phyloP scores from a whole-genome alignment of 2,888 invertebrate genomes.

The Luffia ferchaultella region DNA sequence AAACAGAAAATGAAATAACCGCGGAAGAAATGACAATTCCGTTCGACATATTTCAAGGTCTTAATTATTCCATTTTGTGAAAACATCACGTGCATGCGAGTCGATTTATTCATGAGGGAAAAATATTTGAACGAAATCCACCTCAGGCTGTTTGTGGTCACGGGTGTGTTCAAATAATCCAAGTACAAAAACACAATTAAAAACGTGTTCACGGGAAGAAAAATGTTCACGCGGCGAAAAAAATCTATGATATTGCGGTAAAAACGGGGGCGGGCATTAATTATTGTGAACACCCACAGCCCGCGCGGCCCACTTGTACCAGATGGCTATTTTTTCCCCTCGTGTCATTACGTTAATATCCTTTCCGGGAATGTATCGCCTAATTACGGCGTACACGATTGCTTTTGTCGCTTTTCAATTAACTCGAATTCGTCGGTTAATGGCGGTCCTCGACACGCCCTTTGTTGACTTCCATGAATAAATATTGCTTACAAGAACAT shows the following conservation, averaged over 20 bases:
- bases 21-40: no score
- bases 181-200: not conserved
- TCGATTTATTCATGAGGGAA: no score
- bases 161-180: not conserved
- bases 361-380: conserved; percentile 34
- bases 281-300: not conserved
- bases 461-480: no score
- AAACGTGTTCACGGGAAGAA: not conserved
- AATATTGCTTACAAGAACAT: no score
- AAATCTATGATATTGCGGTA: not conserved
- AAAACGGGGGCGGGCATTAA: not conserved
- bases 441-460: not conserved
- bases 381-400: conserved; percentile 35
- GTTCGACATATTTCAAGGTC: no score
- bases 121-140: no score
- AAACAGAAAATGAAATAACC: no score
- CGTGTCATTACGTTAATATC: conserved; percentile 35
- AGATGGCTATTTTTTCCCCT: not conserved
- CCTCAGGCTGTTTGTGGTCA: no score
- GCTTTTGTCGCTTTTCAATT: conserved; percentile 22
- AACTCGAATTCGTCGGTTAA: not conserved
- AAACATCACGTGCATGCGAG: no score
- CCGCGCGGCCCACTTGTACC: not conserved
- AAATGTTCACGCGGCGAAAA: not conserved
- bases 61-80: no score